phyloP scores from a whole-genome alignment of 64 coral and sea anemone genomes.

The Dendronephthya gigantea region DNA sequence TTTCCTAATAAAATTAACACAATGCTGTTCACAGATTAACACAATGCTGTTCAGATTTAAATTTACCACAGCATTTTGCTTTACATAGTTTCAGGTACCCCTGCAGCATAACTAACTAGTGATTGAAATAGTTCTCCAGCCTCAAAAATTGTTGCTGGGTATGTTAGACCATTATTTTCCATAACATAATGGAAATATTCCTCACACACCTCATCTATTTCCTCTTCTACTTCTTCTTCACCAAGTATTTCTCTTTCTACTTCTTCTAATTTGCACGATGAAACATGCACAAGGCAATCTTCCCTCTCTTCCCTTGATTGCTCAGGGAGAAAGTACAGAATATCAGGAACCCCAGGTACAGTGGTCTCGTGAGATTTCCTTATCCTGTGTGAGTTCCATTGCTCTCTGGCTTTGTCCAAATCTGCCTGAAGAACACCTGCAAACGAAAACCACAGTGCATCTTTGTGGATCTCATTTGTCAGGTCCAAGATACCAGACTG shows the following conservation, averaged over 20 bases:
- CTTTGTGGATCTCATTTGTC: background rate
- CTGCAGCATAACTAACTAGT: constrained; percentile 25
- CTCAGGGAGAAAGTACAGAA: background rate
- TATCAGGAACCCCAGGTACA: background rate
- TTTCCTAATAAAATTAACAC: too few relatives aligned
- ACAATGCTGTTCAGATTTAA: background rate
- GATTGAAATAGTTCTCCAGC: constrained; percentile 18
- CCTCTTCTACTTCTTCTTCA: background rate
- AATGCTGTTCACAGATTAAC: too few relatives aligned
- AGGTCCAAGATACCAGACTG: background rate
- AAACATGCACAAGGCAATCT: background rate
- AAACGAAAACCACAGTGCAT: background rate
- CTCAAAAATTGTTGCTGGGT: background rate
- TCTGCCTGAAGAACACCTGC: background rate
- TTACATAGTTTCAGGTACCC: background rate
- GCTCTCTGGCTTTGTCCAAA: background rate
- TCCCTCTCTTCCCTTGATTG: background rate
- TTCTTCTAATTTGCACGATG: background rate
- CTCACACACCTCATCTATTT: background rate
- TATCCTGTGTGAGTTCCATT: background rate
- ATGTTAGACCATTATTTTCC: constrained; percentile 14
- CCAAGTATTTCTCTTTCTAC: background rate
- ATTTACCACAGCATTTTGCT: background rate
- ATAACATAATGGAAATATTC: constrained; percentile 30
- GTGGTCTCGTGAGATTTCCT: background rate